Evolutionary conservation across 2,113 vertebrate genomes (phyloP), one percentile per base, ranked within the genome.

Genomic region (Tachycineta bicolor): DNA sequence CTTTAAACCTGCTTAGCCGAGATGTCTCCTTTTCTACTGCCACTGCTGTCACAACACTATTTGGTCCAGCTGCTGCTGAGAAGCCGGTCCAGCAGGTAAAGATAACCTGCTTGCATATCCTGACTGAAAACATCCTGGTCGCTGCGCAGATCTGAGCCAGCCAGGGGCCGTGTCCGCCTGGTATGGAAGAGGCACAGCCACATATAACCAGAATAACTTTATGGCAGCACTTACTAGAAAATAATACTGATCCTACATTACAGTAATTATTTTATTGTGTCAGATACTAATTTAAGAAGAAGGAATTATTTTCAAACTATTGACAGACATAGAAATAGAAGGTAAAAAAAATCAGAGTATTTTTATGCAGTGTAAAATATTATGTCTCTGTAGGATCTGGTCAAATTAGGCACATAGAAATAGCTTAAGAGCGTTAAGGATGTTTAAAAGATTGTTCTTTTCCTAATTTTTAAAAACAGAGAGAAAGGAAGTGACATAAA

Each of bases 201-300:
- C 37, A 37, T 37, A 37, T 37, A 37, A 37, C 37, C 37, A 37
- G 68, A 96, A 39, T 91, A 91, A 97, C 95, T 91, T 82, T 77
- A 55, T 59, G 87, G 46, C 46, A 76, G 44, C 52, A 77, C 10
- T 92, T 93, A 89, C 37, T 93, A 83, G 82, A 96, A 93, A 87
- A 28, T 73, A 94, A 46, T 73, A 88, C 53, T 25, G 76, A 73
- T 95, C 39, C 34, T 63, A 88, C 67, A 83, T 94, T 90, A 77
- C 24, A 89, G 39, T 46, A n/a, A 94, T 96, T 91, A 96, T 93
- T 96, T 96, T 94, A 81, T 94, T 96, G 50, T 95, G 86, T 90
- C 83, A 90, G 83, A 78, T 56, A 64, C 6, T 9, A 70, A 79
- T 93, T 96, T 93, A 59, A 95, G 82, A 34, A 76, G 68, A 93